Evolutionary conservation across 2,888 invertebrate species (phyloP).

Genomic region (Octonoba sinensis): DNA sequence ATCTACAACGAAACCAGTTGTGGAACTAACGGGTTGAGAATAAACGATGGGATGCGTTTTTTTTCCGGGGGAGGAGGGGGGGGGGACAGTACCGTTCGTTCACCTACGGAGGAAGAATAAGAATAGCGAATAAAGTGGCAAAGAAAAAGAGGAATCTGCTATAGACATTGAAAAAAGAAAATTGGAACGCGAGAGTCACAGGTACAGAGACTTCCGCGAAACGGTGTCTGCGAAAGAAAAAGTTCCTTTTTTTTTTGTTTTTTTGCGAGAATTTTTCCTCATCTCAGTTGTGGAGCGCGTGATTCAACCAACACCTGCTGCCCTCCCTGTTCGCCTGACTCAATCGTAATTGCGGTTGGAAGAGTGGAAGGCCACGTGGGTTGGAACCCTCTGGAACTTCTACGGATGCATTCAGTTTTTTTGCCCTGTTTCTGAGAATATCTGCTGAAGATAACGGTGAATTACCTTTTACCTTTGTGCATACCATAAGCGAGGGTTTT

Average conservation of each 20-base stretch:
- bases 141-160: constrained; percentile 38
- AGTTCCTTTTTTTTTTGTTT: constrained; percentile 31
- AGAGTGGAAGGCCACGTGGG: background rate
- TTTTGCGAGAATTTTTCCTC: background rate
- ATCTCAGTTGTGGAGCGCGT: no score
- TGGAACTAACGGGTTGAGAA: no score
- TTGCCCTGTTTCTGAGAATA: background rate
- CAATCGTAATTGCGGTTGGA: no score
- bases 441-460: background rate
- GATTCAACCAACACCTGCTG: no score
- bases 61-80: no score
- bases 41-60: no score
- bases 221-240: constrained; percentile 29
- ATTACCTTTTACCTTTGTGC: no score
- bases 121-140: constrained; percentile 41
- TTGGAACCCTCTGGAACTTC: background rate
- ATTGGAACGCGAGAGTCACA: constrained; percentile 39
- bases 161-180: constrained; percentile 63
- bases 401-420: background rate
- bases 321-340: no score
- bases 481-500: no score
- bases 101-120: constrained; percentile 59
- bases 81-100: constrained; percentile 28
- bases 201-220: constrained; percentile 35
- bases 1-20: no score